Evolutionary conservation across 2,797 vertebrate species (phyloP).

Genomic region (Neoniphon sammara): DNA sequence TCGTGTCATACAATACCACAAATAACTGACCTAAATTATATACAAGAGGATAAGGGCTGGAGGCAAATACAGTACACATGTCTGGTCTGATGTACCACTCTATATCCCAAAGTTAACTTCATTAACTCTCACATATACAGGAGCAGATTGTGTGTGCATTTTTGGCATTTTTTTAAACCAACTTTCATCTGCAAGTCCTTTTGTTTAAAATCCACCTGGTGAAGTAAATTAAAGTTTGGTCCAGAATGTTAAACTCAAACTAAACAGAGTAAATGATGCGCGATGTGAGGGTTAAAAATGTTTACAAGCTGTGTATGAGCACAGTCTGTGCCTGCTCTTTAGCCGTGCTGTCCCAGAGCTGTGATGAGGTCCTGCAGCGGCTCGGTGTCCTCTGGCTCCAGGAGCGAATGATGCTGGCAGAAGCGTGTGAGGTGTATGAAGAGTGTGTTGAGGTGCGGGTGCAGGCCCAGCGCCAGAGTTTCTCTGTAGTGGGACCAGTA

Average conservation of each 20-base stretch:
- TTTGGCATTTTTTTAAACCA: neutral
- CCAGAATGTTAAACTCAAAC: slow-evolving; percentile 7
- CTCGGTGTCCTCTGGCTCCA: slow-evolving; percentile 82
- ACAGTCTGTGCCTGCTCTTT: slow-evolving; percentile 15
- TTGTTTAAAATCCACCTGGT: slow-evolving; percentile 17
- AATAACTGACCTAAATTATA: slow-evolving; percentile 30
- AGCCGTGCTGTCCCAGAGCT: slow-evolving; percentile 67
- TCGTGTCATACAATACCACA: slow-evolving; percentile 42
- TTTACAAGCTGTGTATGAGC: slow-evolving; percentile 5
- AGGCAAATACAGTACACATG: neutral
- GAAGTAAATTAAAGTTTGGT: slow-evolving; percentile 20
- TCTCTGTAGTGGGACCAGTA: slow-evolving; percentile 86
- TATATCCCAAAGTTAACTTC: slow-evolving; percentile 16
- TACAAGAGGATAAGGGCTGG: slow-evolving; percentile 24
- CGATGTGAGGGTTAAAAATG: neutral
- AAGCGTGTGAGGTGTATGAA: slow-evolving; percentile 85
- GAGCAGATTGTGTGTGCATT: neutral
- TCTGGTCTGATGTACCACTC: slow-evolving; percentile 14
- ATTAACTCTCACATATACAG: slow-evolving; percentile 8
- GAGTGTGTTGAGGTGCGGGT: slow-evolving; percentile 87
- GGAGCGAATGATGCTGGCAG: slow-evolving; percentile 81
- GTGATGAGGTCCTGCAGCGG: slow-evolving; percentile 83
- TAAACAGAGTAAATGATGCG: slow-evolving; percentile 34
- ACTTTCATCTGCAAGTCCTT: neutral
- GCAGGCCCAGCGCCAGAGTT: slow-evolving; percentile 80